Conservation (phyloP, 1,140 invertebrate species). For the Brachionus sp. region DNA sequence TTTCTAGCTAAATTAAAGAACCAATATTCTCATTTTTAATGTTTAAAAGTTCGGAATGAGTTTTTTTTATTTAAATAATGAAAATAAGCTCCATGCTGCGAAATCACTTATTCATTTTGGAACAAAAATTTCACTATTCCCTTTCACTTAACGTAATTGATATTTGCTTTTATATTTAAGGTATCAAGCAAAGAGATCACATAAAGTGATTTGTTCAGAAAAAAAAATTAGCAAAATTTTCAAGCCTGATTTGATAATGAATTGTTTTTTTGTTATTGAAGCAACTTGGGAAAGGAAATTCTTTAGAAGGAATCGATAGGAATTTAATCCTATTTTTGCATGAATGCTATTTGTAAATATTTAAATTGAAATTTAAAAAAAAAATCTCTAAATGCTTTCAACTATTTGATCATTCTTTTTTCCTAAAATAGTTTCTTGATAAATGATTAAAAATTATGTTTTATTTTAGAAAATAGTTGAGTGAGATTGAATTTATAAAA, state of each 20-base stretch:
- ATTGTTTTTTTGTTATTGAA: neutral
- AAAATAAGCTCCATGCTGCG: constrained; percentile 8
- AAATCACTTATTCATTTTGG: constrained; percentile 14
- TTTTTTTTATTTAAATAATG: neutral
- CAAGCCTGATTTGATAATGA: constrained; percentile 9
- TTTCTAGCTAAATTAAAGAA: neutral
- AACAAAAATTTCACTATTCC: neutral
- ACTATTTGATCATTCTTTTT: neutral
- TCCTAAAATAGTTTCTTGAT: neutral
- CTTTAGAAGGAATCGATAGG: neutral
- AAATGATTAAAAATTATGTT: neutral
- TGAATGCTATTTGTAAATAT: neutral
- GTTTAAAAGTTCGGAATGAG: constrained; percentile 40
- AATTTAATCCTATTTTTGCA: neutral
- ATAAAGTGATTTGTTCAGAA: neutral
- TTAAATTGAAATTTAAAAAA: neutral
- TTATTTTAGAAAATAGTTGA: neutral
- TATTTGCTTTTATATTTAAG: constrained; percentile 23
- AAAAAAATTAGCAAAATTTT: neutral
- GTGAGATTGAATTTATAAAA: no score
- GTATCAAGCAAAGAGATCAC: constrained; percentile 14
- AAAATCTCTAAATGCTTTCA: neutral
- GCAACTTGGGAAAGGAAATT: neutral
- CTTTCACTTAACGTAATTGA: constrained; percentile 32
- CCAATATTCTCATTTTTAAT: neutral